Evolutionary conservation across 2,888 invertebrate genomes (phyloP).

Genomic region (Bombyx huttoni): DNA sequence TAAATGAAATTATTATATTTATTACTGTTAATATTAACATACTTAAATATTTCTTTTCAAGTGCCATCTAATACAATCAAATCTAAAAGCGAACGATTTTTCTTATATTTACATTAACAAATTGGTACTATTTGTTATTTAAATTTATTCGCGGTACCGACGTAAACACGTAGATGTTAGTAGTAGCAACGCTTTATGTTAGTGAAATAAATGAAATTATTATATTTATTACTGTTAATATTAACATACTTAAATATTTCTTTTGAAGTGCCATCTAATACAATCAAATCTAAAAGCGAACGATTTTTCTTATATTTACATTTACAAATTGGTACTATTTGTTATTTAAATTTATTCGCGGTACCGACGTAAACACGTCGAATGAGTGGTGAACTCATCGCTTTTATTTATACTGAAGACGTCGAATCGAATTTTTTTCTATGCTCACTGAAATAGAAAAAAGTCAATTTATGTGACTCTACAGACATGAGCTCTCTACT

Average conservation of each 20-base stretch:
- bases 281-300: background rate
- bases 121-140: constrained; percentile 5
- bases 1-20: background rate
- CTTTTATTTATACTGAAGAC: constrained; percentile 16
- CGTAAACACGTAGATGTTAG: constrained; percentile 14
- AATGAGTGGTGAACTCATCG: constrained; percentile 17
- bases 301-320: constrained; percentile 2
- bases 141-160: constrained; percentile 5
- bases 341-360: constrained; percentile 5
- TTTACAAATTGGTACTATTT: constrained; percentile 6
- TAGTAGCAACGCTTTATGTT: background rate
- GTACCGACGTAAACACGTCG: constrained; percentile 12
- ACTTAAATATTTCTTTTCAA: background rate
- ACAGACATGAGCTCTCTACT: background rate
- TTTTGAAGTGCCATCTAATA: background rate
- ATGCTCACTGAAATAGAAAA: constrained; percentile 24
- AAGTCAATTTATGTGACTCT: constrained; percentile 22
- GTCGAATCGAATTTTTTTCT: constrained; percentile 18
- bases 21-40: background rate
- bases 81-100: constrained; percentile 1
- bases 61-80: background rate
- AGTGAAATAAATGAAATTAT: background rate
- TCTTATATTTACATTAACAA: constrained; percentile 3
- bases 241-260: background rate
- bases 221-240: background rate